Conservation (phyloP, 2,888 invertebrate genomes). For the Cosmia trapezina region DNA sequence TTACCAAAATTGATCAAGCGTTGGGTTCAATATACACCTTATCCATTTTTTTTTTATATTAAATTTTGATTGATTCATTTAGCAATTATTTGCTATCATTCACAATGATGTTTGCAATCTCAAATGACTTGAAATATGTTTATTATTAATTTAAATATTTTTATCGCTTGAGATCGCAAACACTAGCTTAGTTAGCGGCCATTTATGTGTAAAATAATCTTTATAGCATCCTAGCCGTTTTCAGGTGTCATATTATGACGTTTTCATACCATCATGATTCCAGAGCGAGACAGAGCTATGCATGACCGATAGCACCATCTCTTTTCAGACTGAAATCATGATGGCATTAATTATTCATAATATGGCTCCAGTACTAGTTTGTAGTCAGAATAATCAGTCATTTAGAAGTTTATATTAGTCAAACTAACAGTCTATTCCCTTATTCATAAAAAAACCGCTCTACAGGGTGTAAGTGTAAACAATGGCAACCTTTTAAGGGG, state of each 20-base stretch:
- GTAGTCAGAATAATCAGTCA: background rate
- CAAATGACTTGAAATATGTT: conserved; percentile 6
- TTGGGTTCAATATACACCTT: background rate
- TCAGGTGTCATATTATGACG: too few relatives aligned
- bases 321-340: too few relatives aligned
- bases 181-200: conserved; percentile 24
- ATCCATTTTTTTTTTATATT: background rate
- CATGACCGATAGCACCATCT: too few relatives aligned
- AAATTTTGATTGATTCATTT: conserved; percentile 14
- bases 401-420: background rate
- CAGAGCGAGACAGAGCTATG: too few relatives aligned
- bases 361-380: background rate
- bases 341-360: too few relatives aligned
- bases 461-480: too few relatives aligned
- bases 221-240: conserved; percentile 22
- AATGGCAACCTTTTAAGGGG: too few relatives aligned
- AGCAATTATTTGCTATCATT: background rate
- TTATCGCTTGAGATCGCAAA: conserved; percentile 35
- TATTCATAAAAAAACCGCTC: too few relatives aligned
- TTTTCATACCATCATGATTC: too few relatives aligned
- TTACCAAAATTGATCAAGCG: background rate
- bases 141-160: background rate
- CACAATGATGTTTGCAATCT: conserved; percentile 4
- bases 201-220: background rate
- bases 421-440: background rate